Conservation (phyloP, 1,140 invertebrate genomes). For the Scaptomyza montana region DNA sequence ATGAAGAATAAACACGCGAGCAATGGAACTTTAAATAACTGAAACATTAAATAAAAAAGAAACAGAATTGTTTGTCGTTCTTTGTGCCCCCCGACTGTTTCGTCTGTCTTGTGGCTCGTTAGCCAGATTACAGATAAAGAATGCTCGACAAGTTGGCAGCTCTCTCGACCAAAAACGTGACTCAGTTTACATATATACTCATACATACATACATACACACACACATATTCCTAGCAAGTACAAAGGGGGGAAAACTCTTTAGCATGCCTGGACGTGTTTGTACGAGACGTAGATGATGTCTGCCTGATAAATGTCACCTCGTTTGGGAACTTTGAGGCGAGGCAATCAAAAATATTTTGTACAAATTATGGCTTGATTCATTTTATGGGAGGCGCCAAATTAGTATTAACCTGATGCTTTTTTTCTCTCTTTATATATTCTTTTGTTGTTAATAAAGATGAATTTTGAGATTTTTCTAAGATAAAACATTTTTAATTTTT, state of each 20-base stretch:
- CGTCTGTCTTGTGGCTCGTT: constrained; percentile 15
- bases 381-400: constrained; percentile 66
- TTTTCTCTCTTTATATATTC: background rate
- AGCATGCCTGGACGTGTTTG: constrained; percentile 49
- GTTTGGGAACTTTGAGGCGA: constrained; percentile 44
- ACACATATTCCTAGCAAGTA: too few relatives aligned
- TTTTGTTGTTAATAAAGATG: constrained; percentile 43
- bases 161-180: constrained; percentile 59
- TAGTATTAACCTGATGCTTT: constrained; percentile 42
- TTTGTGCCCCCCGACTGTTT: background rate
- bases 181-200: constrained; percentile 45
- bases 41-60: constrained; percentile 36
- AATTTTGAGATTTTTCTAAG: constrained; percentile 45
- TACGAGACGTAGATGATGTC: constrained; percentile 58
- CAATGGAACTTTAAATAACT: constrained; percentile 71
- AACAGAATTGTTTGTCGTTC: constrained; percentile 21
- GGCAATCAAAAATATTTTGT: constrained; percentile 64
- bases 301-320: constrained; percentile 64
- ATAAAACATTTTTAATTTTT: constrained; percentile 37
- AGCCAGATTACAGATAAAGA: constrained; percentile 49
- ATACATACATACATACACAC: background rate
- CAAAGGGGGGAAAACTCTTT: constrained; percentile 6
- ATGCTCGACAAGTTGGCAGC: constrained; percentile 53
- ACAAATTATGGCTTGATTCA: constrained; percentile 65
- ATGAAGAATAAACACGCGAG: constrained; percentile 35